Base-by-base conservation (phyloP, 2,797 vertebrate species). In the Hypotaenidia philippensis region DNA sequence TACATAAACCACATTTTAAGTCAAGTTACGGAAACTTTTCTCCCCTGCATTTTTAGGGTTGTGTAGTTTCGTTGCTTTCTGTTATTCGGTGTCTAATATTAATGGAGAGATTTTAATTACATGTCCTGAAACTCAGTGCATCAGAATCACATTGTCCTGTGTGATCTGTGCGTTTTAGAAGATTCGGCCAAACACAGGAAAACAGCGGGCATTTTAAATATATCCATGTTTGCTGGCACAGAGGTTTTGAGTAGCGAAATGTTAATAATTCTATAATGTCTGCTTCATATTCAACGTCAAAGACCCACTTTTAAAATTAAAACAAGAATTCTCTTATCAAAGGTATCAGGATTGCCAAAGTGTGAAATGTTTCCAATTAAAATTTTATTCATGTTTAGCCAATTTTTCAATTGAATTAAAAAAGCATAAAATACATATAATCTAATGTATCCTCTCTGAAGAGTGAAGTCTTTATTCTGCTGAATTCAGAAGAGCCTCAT, bases 351-450 rank as follows among this genome's bases (percentile, higher is more conserved):
- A 90, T 95, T 97, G 95, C 95, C 72, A 94, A 97, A 97, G 97
- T 97, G 95, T 97, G 97, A 98, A 98, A 97, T 97, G 97, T 97
- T 98, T 97, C 98, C 97, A 98, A 98, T 98, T 98, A 98, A 98
- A 98, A 98, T 98, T 98, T 98, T 96, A 98, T 97, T 98, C 97
- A 97, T 98, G 97, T 98, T 98, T 98, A 96, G 97, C 97, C 97
- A 97, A 95, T 98, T 98, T 98, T 98, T 98, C 98, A 98, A 98
- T 97, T 98, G 98, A 98, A 98, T 98, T 98, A 97, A 97, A 98
- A 97, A 97, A 97, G 97, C 97, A 97, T 97, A 98, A 98, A 98
- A 98, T 97, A 97, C 96, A 95, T 96, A 97, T 97, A 98, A 98
- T 98, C 97, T 97, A 97, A 98, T 94, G 93, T 94, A 97, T 98